Conservation (phyloP, 2,113 vertebrate genomes). For the Caloenas nicobarica region DNA sequence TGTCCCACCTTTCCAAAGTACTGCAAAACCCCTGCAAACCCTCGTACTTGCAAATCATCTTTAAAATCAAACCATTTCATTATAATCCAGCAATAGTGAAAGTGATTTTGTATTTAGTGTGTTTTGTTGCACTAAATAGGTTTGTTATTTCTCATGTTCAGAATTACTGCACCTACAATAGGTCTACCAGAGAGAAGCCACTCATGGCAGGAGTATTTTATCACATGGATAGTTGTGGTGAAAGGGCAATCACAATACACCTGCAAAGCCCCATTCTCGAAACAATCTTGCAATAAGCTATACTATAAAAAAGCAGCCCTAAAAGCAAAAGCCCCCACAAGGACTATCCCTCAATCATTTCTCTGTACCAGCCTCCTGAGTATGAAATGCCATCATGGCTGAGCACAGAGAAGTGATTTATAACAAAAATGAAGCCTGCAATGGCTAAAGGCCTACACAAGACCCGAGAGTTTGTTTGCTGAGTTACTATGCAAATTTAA, state of each 20-base stretch:
- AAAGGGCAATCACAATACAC: neutral
- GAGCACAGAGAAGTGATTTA: constrained; percentile 62
- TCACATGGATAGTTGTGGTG: neutral
- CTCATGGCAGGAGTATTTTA: neutral
- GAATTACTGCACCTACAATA: neutral
- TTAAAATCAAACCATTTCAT: neutral
- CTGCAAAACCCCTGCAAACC: neutral
- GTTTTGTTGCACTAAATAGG: neutral
- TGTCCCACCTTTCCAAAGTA: neutral
- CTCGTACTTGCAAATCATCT: neutral
- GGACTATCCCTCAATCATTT: neutral
- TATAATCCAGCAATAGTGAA: neutral
- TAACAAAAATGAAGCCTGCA: constrained; percentile 62
- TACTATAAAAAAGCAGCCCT: neutral
- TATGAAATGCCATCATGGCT: constrained; percentile 52
- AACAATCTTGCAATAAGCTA: neutral
- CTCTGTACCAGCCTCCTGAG: neutral
- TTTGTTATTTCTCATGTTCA: neutral
- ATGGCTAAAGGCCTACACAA: constrained; percentile 62
- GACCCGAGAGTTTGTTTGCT: constrained; percentile 77
- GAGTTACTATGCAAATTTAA: constrained; percentile 82
- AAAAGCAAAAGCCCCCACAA: neutral
- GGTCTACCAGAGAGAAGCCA: neutral
- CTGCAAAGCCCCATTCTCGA: neutral
- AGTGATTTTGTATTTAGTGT: neutral